Percentiles rank a stretch among this genome's conserved stretches.
Evolutionary conservation across 2,797 vertebrate genomes (phyloP).

Genomic region (Hemibagrus guttatus): DNA sequence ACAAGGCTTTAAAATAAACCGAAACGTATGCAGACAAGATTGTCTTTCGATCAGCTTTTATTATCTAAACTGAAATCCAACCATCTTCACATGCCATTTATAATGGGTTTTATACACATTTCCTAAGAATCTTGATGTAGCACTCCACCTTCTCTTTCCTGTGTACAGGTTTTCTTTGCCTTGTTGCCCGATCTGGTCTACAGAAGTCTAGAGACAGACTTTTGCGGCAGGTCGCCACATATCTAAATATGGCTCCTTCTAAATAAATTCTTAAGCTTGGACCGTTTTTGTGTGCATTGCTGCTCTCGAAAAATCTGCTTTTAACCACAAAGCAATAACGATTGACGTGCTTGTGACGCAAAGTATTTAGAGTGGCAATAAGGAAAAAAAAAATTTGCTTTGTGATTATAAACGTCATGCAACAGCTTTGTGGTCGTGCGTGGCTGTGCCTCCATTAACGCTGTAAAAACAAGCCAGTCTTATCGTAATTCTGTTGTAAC

Average conservation of each 20-base stretch:
- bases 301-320: constrained; percentile 67
- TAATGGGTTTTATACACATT: constrained; percentile 42
- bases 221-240: constrained; percentile 43
- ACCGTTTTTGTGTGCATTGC: constrained; percentile 61
- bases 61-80: constrained; percentile 30
- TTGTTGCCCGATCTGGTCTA: neutral
- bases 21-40: constrained; percentile 63
- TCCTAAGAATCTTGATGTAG: constrained; percentile 70
- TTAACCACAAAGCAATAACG: constrained; percentile 77
- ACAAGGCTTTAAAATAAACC: constrained; percentile 57
- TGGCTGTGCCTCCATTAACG: constrained; percentile 60
- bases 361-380: constrained; percentile 75
- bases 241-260: constrained; percentile 53
- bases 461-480: constrained; percentile 67
- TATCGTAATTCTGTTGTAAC: constrained; percentile 61
- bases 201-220: constrained; percentile 28
- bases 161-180: constrained; percentile 22
- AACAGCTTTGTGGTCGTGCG: constrained; percentile 62
- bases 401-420: constrained; percentile 66
- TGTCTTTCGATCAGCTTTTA: constrained; percentile 64
- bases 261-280: constrained; percentile 70
- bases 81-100: constrained; percentile 5
- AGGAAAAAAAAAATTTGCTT: constrained; percentile 63
- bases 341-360: constrained; percentile 71
- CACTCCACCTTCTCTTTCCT: constrained; percentile 57